phyloP scores from a whole-genome alignment of 1,140 invertebrate genomes.

The Leptinotarsa texana region DNA sequence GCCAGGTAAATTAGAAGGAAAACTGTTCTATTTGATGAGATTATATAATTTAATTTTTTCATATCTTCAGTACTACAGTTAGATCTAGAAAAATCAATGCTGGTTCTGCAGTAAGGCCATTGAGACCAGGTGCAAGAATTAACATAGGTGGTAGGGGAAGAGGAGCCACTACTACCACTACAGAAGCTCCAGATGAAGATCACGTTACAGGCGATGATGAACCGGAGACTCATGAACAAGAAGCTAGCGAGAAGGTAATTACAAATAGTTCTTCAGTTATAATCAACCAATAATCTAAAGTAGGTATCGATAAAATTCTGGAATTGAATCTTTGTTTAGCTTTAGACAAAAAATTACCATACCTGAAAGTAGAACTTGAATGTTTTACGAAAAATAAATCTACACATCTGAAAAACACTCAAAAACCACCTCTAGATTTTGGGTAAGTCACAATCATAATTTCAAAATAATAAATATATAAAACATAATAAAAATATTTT shows the following conservation, averaged over 20 bases:
- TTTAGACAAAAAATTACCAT: no score
- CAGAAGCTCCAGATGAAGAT: constrained; percentile 50
- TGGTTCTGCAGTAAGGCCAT: constrained; percentile 54
- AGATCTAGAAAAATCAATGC: constrained; percentile 47
- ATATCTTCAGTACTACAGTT: constrained; percentile 46
- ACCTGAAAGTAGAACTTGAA: no score
- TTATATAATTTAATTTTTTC: background rate
- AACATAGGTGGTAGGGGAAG: constrained; percentile 58
- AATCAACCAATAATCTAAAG: no score
- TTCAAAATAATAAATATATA: no score
- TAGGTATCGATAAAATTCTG: no score
- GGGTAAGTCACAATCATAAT: no score
- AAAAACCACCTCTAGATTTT: no score
- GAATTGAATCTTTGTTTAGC: no score
- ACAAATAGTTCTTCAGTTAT: background rate
- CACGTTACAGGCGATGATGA: constrained; percentile 55
- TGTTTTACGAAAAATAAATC: no score
- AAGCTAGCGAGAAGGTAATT: constrained; percentile 49
- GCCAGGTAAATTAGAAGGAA: constrained; percentile 28
- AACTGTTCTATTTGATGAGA: no score
- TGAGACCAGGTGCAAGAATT: constrained; percentile 63
- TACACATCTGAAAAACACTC: no score
- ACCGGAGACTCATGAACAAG: constrained; percentile 57
- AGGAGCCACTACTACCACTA: constrained; percentile 56
- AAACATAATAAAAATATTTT: no score